Base-by-base conservation (phyloP, 2,113 vertebrate genomes). In the Hylia prasina region DNA sequence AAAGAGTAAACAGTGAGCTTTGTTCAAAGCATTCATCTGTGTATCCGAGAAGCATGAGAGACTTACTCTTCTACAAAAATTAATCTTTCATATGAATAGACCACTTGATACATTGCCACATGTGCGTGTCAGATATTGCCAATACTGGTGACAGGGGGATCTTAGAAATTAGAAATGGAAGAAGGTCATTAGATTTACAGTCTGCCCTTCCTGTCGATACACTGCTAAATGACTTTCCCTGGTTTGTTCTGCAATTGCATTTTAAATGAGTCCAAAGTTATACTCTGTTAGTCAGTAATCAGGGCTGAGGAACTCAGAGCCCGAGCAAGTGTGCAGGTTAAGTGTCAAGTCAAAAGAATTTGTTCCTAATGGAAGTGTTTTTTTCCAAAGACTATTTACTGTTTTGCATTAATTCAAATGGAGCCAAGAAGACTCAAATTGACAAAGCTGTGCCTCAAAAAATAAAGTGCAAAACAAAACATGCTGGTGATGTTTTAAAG, bases 51-150 rank as follows among this genome's bases (percentile, higher is more conserved):
- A 20, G 33, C 44, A 60, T 83, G 31, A 92, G 56, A 93, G 79
- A 95, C 65, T 73, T 60, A 80, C 8, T 75, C 57, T 93, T 93
- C 81, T 71, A 77, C 69, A 60, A 88, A 69, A 54, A 88, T 78
- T 68, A 21, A 72, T 78, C 76, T 95, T 84, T 94, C 86, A 89
- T 84, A 82, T 84, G 93, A 94, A 90, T 71, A 92, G 66, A 82
- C 28, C 69, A 84, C 79, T 97, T 94, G 93, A 87, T 87, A 86
- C 68, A 63, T 25, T 96, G 75, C 53, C 71, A 84, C 83, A 80
- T 88, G 42, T 18, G 66, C 73, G 47, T 90, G 90, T 90, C 90
- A 96, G 84, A 86, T 90, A 90, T 66, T 94, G 76, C 72, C 82
- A 90, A 83, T 90, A 83, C 47, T 89, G 76, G 64, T 89, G 89